Percentiles rank a stretch among this genome's conserved stretches.
Conservation (phyloP, 1,140 invertebrate species). For the Adelges cooleyi region DNA sequence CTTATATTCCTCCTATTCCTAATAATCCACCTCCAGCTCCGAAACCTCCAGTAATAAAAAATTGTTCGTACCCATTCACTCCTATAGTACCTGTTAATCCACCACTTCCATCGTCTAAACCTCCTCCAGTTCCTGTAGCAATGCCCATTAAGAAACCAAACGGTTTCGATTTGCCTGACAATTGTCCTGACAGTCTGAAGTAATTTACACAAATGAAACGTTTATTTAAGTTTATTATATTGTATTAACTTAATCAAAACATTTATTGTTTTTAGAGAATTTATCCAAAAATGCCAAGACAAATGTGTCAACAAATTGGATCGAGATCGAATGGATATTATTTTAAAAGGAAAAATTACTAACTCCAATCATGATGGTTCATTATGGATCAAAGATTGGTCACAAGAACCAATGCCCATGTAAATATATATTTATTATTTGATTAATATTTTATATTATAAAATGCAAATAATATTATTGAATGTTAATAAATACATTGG, state of each 20-base stretch:
- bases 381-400: constrained; percentile 83
- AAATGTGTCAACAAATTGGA: constrained; percentile 76
- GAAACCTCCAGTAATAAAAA: not conserved
- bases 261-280: constrained; percentile 44
- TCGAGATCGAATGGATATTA: constrained; percentile 86
- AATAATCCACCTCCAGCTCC: not conserved
- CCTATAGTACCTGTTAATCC: constrained; percentile 6
- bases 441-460: too few relatives aligned
- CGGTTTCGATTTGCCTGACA: constrained; percentile 13
- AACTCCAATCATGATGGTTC: constrained; percentile 72
- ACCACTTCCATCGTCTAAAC: not conserved
- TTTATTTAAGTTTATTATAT: too few relatives aligned
- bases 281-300: constrained; percentile 81
- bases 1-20: not conserved
- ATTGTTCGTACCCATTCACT: constrained; percentile 8
- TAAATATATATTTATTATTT: constrained; percentile 31
- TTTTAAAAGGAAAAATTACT: constrained; percentile 85
- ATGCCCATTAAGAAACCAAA: not conserved
- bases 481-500: too few relatives aligned
- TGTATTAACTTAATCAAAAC: not conserved
- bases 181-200: constrained; percentile 16
- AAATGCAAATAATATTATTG: too few relatives aligned
- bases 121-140: not conserved
- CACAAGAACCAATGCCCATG: constrained; percentile 69
- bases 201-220: not conserved